Base-by-base conservation (phyloP, 2,888 invertebrate species). In the Campaea margaritaria region DNA sequence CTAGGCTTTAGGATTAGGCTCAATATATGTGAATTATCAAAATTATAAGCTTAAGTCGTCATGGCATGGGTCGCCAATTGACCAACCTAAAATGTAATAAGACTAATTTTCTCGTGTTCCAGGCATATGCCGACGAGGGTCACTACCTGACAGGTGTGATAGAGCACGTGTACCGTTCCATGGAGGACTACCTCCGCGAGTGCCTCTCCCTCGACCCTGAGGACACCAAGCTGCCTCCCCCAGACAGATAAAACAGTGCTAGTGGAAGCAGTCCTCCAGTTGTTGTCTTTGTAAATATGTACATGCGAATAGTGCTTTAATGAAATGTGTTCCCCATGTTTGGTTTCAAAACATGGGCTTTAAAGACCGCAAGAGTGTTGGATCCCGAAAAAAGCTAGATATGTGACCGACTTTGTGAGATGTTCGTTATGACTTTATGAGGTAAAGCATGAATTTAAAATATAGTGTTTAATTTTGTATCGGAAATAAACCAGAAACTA, bases 121-220 rank as follows among this genome's bases (percentile, higher is more conserved):
- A 98, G 98, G 96, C 97, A 70, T 98, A 98, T 85, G 97, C 98
- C 50, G 97, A 98, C 85, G 97, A 98, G 91, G 97, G 97, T 64
- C 98, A 98, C 88, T 95, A 96, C 73, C 91, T 98, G 65, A 93
- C 93, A 72, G 97, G 97, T 58, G 97, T 97, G 66, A 94, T 97
- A 78, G 97, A 97, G 85, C 98, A 98, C 93, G 96, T 97, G 72
- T 98, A 98, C 91, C 95, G 96, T 79, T 97, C 97, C 74, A 97
- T 98, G 97, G 98, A 98, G 93, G 96, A 97, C 91, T 98, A 96
- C 93, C 95, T 98, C 86, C 94, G 96, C 86, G 96, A 97, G 93
- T 97, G 97, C 94, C 96, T 97, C 93, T 96, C 96, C 86, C 94
- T 97, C 88, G 97, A 97, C 92, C 95, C 96, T 62, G 95, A 95